Conservation (phyloP, 2,113 vertebrate genomes). For the Lampris megalopsis region DNA sequence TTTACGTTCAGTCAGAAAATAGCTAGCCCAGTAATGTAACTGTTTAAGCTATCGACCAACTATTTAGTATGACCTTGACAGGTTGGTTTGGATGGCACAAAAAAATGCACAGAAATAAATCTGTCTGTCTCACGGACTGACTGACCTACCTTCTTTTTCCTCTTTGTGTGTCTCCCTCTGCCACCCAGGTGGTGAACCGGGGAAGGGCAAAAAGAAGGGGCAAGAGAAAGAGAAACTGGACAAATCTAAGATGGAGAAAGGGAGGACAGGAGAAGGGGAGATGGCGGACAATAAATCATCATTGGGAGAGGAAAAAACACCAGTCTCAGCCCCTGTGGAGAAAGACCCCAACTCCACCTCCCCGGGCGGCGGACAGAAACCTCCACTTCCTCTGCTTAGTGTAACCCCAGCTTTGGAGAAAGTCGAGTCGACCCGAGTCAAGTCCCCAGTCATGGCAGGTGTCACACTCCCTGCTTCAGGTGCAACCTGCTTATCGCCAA, state of each 20-base stretch:
- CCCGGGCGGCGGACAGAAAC: not conserved
- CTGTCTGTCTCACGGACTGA: not conserved
- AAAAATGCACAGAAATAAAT: no score
- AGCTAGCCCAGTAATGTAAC: no score
- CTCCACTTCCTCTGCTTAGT: not conserved
- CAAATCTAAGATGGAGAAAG: constrained; percentile 23
- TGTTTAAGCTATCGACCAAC: no score
- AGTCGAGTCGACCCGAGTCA: no score
- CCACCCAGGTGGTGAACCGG: constrained; percentile 24
- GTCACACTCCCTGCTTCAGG: no score
- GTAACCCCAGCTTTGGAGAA: not conserved
- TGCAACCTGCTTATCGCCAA: not conserved
- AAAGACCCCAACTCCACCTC: not conserved
- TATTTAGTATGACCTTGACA: no score
- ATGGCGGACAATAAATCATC: constrained; percentile 31
- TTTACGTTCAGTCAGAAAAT: no score
- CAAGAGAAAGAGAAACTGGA: constrained; percentile 7
- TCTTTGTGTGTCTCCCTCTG: constrained; percentile 8
- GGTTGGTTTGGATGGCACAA: no score
- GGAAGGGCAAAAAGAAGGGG: not conserved
- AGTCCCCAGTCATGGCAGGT: not conserved
- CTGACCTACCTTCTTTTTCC: not conserved
- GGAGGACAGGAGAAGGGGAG: constrained; percentile 20
- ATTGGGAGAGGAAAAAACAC: constrained; percentile 31
- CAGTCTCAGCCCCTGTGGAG: not conserved